Evolutionary conservation across 2,888 invertebrate species (phyloP), one percentile per base, ranked within the genome.

Genomic region (Eurois occulta): DNA sequence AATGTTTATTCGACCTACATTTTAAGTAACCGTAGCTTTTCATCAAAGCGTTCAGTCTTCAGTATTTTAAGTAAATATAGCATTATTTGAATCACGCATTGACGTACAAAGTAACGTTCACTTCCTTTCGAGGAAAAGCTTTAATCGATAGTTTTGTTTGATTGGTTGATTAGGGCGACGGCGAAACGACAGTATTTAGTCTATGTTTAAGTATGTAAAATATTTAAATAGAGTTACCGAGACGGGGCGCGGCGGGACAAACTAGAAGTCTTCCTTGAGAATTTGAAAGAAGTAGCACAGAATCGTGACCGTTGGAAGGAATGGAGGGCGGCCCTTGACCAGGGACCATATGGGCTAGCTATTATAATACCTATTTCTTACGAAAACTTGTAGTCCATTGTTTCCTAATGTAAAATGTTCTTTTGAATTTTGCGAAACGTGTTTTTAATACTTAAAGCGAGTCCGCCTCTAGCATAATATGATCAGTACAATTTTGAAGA

Each of bases 121-220:
- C 72, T 90, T 91, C 90, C 90, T 87, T 84, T 88, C 90, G 41
- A 55, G 78, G 92, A 88, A 92, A 88, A 78, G 67, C 77, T 80
- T 85, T 84, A 86, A 87, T 85, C 64, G 58, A 74, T 74, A 75
- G 64, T 69, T 74, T 46, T 41, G 38, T 71, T 87, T 76, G 38
- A 84, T 78, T 71, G 65, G 65, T 84, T 74, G 71, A 84, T 85
- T 79, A 79, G 43, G 52, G 24, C 32, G 13, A 21, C n/a, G 13
- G n/a, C 62, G 65, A 52, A 70, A 10, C 7, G 16, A 35, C 8
- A 6, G 55, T 35, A 24, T 60, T 46, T 24, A 21, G 16, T 5
- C 7, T 41, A n/a, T 32, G 21, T 58, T 28, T n/a, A n/a, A n/a
- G n/a, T 77, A 32, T 18, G 0, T 55, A n/a, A 48, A 67, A 48